Percentiles rank a stretch among this genome's conserved stretches.
phyloP scores from a whole-genome alignment of 1,140 invertebrate genomes.

The Piezodorus guildinii region DNA sequence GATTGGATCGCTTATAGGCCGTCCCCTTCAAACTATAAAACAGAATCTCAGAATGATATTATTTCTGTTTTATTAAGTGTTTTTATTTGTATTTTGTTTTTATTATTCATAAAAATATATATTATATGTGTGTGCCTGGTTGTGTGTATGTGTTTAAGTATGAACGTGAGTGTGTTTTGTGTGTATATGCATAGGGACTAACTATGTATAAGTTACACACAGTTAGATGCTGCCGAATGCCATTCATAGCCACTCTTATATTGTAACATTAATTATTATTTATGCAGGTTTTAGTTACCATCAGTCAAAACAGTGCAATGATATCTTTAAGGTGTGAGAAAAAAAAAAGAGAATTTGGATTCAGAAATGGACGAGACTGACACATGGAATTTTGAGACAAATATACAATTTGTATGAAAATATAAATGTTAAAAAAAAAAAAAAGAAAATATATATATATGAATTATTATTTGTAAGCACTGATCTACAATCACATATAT shows the following conservation, averaged over 20 bases:
- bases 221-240: constrained; percentile 4
- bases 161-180: constrained; percentile 6
- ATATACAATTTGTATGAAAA: constrained; percentile 11
- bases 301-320: constrained; percentile 18
- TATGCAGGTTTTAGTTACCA: constrained; percentile 23
- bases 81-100: constrained; percentile 12
- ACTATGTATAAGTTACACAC: neutral
- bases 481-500: constrained; percentile 9
- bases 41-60: constrained; percentile 1
- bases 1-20: constrained; percentile 17
- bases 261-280: constrained; percentile 17
- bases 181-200: neutral
- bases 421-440: constrained; percentile 11
- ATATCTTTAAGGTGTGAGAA: neutral
- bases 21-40: constrained; percentile 1
- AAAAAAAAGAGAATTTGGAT: neutral
- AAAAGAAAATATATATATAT: neutral
- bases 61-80: constrained; percentile 10
- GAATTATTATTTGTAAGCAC: constrained; percentile 12
- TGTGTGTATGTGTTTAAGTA: constrained; percentile 4
- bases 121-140: neutral
- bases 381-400: constrained; percentile 14
- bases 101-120: constrained; percentile 8
- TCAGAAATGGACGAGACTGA: constrained; percentile 9
- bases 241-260: constrained; percentile 8